Evolutionary conservation across 1,140 invertebrate species (phyloP), one percentile per base, ranked within the genome.

Genomic region (Plodia interpunctella): DNA sequence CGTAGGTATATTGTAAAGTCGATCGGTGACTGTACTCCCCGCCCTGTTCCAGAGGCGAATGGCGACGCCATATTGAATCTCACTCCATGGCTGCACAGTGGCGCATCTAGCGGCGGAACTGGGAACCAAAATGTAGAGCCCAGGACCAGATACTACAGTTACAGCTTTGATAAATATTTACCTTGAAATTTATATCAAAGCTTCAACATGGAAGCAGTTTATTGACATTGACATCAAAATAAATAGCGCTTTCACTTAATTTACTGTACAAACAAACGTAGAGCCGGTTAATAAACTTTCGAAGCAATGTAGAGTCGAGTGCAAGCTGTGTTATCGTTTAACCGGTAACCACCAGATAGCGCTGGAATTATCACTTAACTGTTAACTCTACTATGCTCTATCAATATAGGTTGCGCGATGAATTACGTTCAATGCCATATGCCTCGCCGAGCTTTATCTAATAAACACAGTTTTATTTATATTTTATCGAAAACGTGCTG

Each of bases 1-100:
- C 77, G 84, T 83, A 83, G 73, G 76, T 87, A 81, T 85, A 81
- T 85, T 72, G 72, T 83, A 87, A 68, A 74, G 82, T 79, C 83
- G 76, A 80, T 86, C 80, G 72, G 72, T 72, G 74, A 89, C 84
- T 87, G 87, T 79, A 71, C 84, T 87, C 87, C 84, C 87, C 84
- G 84, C 87, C 87, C 87, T 86, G 84, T 82, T 87, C 82, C 73
- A 81, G 76, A 81, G 78, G 72, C 84, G 87, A 89, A 87, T 89
- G 87, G 80, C 63, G 80, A 67, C 84, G 87, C 87, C 87, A 89
- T 89, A 86, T 89, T 89, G 87, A 78, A 80, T 84, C 78, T 77
- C 70, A 60, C 76, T 72, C 73, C 65, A 74, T 62, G 28, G 63
- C 50, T 32, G 74, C 66, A 61, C 74, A 71, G 66, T 73, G 18